Base-by-base conservation (phyloP, 2,888 invertebrate genomes). In the Cheilosia scutellata region DNA sequence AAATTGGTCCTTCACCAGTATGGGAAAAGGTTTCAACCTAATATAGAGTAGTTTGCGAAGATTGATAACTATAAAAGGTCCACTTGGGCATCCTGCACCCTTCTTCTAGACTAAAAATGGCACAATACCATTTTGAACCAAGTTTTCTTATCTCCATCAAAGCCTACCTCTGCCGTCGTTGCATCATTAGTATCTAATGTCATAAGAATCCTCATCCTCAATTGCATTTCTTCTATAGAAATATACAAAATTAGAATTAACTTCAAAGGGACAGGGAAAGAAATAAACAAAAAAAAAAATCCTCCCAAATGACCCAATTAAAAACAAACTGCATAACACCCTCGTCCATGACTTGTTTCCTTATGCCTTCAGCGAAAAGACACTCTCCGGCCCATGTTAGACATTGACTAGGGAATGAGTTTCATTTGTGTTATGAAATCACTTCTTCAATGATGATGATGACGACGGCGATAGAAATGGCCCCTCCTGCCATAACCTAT, bases 371-470 rank as follows among this genome's bases (percentile, higher is more conserved):
- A 66, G 20, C 40, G 25, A 25, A 63, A 40, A 47, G 60, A 60
- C 72, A 63, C 63, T 6, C 55, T 25, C 63, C 37, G 11, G 44
- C 16, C 20, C 20, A n/a, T 55, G 40, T 74, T 27, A 20, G 0
- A 55, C 66, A 51, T 29, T 51, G 16, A n/a, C 55, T 63, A 44
- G 63, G 25, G 60, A 79, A 72, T 80, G 80, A 60, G 62, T 62
- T 72, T 57, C 40, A 63, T 58, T 79, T 29, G 65, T 74, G 80
- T 80, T 80, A 80, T 80, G 62, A 74, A 80, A 80, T 80, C 80
- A 74, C 68, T 71, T 66, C 66, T 58, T 53, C 60, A 31, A 29
- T 40, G 55, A 58, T 37, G 58, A 51, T 42, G 60, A 40, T 42
- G 27, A 44, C 25, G 55, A 51, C 29, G 42, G 16, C 44, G 42